Base-by-base conservation (phyloP, 2,113 vertebrate genomes). In the Hippocampus mohnikei region DNA sequence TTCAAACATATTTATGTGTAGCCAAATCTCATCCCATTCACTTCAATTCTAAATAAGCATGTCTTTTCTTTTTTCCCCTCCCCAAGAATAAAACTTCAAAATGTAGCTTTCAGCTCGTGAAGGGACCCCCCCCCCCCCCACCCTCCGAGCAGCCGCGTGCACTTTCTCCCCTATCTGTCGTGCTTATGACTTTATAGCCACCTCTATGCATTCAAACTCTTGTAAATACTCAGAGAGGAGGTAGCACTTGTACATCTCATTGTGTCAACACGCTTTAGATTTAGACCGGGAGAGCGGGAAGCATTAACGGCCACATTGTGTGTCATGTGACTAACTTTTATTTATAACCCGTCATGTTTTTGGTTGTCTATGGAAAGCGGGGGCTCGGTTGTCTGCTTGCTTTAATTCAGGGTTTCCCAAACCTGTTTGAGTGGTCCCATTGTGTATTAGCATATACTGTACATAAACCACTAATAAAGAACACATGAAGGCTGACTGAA, bases 61-160 rank as follows among this genome's bases (percentile, higher is more conserved):
- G n/a, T 58, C 23, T 25, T 10, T 46, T n/a, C 21, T 48, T 64
- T 25, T 63, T 42, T 15, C 18, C 42, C 13, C 33, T 37, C 33
- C 1, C 23, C 5, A 44, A 13, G 20, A 44, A 9, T 23, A 65
- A 65, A 65, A 65, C n/a, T n/a, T 23, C 16, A 2, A 84, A 84
- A 85, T 81, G 79, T 89, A 88, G 88, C 91, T 89, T 89, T 88
- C 85, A 87, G 77, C 82, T 73, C 55, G 23, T 27, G 15, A 59
- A 60, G 21, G 11, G 12, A n/a, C n/a, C n/a, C 33, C 33, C 33
- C 33, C 33, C 33, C 33, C 33, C 33, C 6, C 33, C 33, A 37
- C 33, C 33, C 58, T 27, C 27, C 16, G 12, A 60, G 27, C 15
- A 15, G 27, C 58, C 58, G 27, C 2, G 16, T 60, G 58, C 58